Conservation (phyloP, 2,113 vertebrate genomes). For the Gallinago media region DNA sequence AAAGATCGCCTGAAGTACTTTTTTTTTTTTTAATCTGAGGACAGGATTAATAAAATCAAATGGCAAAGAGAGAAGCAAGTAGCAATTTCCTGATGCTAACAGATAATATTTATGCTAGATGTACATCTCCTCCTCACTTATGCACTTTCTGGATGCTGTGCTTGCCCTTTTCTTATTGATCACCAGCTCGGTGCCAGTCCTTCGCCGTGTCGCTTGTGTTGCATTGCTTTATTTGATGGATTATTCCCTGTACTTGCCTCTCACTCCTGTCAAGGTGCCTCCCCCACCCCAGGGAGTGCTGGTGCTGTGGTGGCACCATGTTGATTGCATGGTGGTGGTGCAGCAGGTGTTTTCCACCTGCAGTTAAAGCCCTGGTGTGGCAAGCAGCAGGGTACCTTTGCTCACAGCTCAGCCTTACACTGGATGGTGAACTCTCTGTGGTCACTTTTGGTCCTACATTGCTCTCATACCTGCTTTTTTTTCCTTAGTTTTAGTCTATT, state of each 20-base stretch:
- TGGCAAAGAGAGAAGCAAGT: background rate
- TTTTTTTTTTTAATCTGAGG: background rate
- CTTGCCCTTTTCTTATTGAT: background rate
- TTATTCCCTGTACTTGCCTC: background rate
- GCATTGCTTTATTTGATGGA: background rate
- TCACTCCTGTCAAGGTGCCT: background rate
- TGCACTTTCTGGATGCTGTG: background rate
- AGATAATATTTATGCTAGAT: background rate
- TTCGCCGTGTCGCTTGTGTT: background rate
- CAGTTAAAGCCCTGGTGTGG: background rate
- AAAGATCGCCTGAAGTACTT: background rate
- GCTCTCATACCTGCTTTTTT: background rate
- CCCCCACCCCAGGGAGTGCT: rapidly evolving
- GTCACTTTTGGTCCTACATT: background rate
- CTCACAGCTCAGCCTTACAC: background rate
- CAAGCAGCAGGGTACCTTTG: background rate
- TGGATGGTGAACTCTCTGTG: background rate
- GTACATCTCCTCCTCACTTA: background rate
- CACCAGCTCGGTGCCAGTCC: background rate
- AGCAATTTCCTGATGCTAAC: background rate
- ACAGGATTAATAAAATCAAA: background rate
- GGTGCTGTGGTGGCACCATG: rapidly evolving
- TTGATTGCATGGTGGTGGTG: rapidly evolving
- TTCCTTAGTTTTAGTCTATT: background rate
- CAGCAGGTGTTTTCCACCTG: background rate